Evolutionary conservation across 2,113 vertebrate species (phyloP), one percentile per base, ranked within the genome.

Genomic region (Anhinga rufa): DNA sequence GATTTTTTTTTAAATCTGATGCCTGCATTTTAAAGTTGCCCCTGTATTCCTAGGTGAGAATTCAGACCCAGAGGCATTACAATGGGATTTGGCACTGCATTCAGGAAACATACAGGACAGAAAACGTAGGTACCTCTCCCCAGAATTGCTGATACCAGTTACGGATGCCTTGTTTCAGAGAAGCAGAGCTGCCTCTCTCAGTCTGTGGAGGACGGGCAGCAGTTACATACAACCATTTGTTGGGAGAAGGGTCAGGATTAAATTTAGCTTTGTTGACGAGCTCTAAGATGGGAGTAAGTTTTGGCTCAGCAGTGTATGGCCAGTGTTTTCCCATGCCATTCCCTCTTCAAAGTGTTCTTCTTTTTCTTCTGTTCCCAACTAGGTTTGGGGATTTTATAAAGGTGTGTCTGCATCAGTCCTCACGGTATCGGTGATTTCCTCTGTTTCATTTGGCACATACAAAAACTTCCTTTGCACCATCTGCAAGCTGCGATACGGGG

Each of bases 301-400:
- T 42, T 74, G 68, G 15, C 34, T 61, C 57, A 55, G 82, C 40
- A 5, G 6, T 2, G 7, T 12, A 12, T 6, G 24, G 19, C 8
- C 49, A 21, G 40, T 15, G 20, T 18, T 66, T 86, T 66, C 51
- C 49, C n/a, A 11, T 2, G 40, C 20, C 44, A 12, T 51, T 76
- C n/a, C 8, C 38, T 80, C 22, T 62, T 52, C 9, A 51, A 78
- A 55, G 5, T 4, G 2, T 8, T 75, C 7, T 8, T 75, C 7
- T 61, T 58, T 57, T 54, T 19, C 44, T 49, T 93, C 46, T 61
- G 38, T 90, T 90, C 70, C 69, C 52, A 46, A 88, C 55, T 79
- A 99, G 99, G 81, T 98, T 14, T 38, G 94, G 68, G 98, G 99
- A 9, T 99, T 99, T 97, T 99, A 98, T 95, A 97, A 98, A 65